Evolutionary conservation across 2,888 invertebrate genomes (phyloP).

Genomic region (Brachyptera risi): DNA sequence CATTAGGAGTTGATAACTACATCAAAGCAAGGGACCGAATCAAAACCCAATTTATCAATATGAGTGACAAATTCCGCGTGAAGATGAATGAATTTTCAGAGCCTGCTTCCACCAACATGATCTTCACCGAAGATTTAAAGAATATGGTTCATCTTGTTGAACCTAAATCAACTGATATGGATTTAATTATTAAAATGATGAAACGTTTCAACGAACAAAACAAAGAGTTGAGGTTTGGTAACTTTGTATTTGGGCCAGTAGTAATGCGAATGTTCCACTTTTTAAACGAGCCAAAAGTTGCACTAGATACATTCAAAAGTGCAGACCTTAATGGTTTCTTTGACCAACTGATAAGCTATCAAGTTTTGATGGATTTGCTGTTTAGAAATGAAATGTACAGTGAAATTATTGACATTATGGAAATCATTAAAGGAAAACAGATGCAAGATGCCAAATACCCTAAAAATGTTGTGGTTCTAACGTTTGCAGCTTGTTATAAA

Average conservation of each 20-base stretch:
- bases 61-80: conserved; percentile 59
- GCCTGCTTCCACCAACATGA: conserved; percentile 54
- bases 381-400: conserved; percentile 63
- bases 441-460: conserved; percentile 62
- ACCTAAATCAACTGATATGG: conserved; percentile 55
- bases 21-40: conserved; percentile 50
- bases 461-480: conserved; percentile 61
- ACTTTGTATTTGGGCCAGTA: conserved; percentile 76
- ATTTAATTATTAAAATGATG: conserved; percentile 63
- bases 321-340: conserved; percentile 62
- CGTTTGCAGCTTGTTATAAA: conserved; percentile 69
- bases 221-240: conserved; percentile 69
- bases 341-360: conserved; percentile 63
- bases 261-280: conserved; percentile 73
- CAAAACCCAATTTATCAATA: conserved; percentile 57
- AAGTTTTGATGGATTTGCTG: conserved; percentile 66
- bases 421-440: conserved; percentile 57
- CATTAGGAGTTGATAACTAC: conserved; percentile 62
- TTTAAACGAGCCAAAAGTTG: conserved; percentile 63
- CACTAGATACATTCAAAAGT: conserved; percentile 61
- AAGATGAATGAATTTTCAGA: conserved; percentile 67
- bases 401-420: conserved; percentile 60
- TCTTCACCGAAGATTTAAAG: conserved; percentile 82
- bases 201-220: conserved; percentile 68
- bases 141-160: conserved; percentile 71